phyloP scores from a whole-genome alignment of 2,888 invertebrate genomes.

The Eupithecia exiguata region DNA sequence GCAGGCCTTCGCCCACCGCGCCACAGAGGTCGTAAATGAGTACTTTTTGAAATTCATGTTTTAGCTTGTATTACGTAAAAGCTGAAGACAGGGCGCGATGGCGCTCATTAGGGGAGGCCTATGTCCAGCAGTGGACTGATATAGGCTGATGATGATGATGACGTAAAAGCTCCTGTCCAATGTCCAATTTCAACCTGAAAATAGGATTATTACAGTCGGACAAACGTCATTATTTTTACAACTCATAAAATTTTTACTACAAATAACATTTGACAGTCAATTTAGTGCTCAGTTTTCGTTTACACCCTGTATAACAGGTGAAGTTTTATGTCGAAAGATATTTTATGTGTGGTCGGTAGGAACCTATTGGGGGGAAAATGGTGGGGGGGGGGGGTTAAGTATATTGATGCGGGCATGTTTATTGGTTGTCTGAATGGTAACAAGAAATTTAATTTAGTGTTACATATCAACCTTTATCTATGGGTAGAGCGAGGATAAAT shows the following conservation, averaged over 20 bases:
- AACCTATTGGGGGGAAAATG: neutral
- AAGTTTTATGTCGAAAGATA: conserved; percentile 23
- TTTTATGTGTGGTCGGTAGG: conserved; percentile 25
- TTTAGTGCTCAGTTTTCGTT: conserved; percentile 11
- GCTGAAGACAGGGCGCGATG: no score
- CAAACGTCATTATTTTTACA: neutral
- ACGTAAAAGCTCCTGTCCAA: neutral
- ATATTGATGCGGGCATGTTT: conserved; percentile 10
- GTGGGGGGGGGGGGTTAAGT: neutral
- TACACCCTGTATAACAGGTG: conserved; percentile 19
- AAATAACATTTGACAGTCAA: conserved; percentile 13
- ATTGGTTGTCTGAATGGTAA: neutral
- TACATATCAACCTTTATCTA: neutral
- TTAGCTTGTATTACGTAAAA: no score
- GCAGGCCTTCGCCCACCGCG: no score
- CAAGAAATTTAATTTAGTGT: conserved; percentile 1
- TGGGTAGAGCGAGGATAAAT: no score
- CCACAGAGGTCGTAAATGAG: no score
- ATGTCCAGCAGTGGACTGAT: no score
- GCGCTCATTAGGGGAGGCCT: no score
- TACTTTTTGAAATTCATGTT: no score
- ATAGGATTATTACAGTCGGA: neutral
- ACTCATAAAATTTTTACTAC: neutral
- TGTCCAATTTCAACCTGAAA: neutral
- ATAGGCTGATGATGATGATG: no score